A percentile compares a stretch with the other conserved stretches of the same genome.
These are phyloP conservation scores for Pseudomyrmex pallidus DNA, from an alignment of 1,140 invertebrate species.

Conservation along the genomic window DNA sequence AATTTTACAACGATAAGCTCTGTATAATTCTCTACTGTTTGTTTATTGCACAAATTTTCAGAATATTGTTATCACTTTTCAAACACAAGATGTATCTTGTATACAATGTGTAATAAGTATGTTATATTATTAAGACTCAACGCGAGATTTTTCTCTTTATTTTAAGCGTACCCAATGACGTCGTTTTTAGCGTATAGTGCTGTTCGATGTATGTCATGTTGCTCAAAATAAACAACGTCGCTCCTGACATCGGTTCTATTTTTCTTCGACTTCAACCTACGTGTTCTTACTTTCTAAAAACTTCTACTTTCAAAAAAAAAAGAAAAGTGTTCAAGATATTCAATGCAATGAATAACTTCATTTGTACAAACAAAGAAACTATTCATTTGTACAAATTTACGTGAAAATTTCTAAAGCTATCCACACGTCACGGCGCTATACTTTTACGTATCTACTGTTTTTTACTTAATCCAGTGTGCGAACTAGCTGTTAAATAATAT, in stretches of 20 bases:
- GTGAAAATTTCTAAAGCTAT: constrained; percentile 7
- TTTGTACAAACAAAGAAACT: not conserved
- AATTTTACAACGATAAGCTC: not conserved
- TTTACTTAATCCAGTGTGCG: not conserved
- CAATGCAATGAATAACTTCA: not conserved
- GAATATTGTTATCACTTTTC: too few species aligned
- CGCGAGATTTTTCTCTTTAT: constrained; percentile 27
- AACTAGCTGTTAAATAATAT: not conserved
- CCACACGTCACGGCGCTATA: not conserved
- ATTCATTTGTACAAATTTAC: not conserved
- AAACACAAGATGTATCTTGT: too few species aligned
- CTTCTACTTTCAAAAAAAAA: too few species aligned
- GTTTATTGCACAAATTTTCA: too few species aligned
- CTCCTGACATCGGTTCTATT: constrained; percentile 38
- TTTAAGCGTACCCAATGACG: not conserved
- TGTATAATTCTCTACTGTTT: too few species aligned
- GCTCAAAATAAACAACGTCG: constrained; percentile 47
- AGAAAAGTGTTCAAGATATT: constrained; percentile 8
- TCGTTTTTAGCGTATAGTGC: constrained; percentile 37
- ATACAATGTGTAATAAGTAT: too few species aligned
- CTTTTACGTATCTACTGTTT: not conserved
- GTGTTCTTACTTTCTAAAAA: constrained; percentile 38
- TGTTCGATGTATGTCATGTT: constrained; percentile 41
- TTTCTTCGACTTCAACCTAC: constrained; percentile 47
- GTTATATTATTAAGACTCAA: not conserved